Conservation (phyloP, 2,113 vertebrate species). For the Chionodraco myersi region DNA sequence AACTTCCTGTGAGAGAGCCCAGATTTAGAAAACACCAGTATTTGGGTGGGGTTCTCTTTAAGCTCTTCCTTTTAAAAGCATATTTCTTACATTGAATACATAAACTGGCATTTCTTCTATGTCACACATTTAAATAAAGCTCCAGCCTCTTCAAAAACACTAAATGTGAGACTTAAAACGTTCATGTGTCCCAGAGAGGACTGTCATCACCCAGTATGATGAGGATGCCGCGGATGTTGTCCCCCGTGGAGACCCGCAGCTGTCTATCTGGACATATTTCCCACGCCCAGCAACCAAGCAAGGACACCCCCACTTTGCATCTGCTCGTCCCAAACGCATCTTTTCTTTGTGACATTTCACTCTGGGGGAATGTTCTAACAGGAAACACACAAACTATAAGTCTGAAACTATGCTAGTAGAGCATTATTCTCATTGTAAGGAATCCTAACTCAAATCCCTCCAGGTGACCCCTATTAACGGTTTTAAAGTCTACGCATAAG, state of each 20-base stretch:
- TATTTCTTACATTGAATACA: neutral
- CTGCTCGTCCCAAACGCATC: neutral
- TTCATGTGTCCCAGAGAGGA: slow-evolving; percentile 3
- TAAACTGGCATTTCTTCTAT: neutral
- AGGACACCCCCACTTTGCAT: neutral
- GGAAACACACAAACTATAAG: neutral
- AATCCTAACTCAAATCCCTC: neutral
- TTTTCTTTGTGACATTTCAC: slow-evolving; percentile 7
- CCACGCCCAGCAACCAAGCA: slow-evolving; percentile 26
- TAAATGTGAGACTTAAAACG: slow-evolving; percentile 5
- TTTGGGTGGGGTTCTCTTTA: neutral
- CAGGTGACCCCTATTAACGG: neutral
- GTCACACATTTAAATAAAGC: neutral
- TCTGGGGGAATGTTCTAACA: neutral
- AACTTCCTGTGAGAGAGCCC: slow-evolving; percentile 47
- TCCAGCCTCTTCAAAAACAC: neutral
- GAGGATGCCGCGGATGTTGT: slow-evolving; percentile 36
- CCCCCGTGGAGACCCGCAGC: slow-evolving; percentile 44
- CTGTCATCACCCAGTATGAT: slow-evolving; percentile 15
- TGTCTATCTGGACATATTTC: slow-evolving; percentile 53
- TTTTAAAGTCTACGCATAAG: neutral
- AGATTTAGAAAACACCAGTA: slow-evolving; percentile 7
- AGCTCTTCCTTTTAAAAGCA: neutral
- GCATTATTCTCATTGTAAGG: neutral
- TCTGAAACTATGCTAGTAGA: neutral